Percentiles rank a stretch among this genome's conserved stretches.
Evolutionary conservation across 2,797 vertebrate species (phyloP).

Genomic region (Lateolabrax maculatus): DNA sequence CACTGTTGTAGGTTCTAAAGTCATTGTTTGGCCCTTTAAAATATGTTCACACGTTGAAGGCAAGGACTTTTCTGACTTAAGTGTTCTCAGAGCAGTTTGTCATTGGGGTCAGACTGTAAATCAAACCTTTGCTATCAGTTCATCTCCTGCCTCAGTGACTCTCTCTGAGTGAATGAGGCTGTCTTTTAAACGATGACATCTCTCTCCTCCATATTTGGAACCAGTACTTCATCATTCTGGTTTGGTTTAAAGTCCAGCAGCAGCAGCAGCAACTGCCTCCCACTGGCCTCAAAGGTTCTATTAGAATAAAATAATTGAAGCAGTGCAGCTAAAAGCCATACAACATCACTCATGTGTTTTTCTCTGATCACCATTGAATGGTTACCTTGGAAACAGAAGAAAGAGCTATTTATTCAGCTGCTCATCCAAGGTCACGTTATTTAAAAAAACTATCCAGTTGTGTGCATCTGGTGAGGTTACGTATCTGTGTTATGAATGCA

Average conservation of each 20-base stretch:
- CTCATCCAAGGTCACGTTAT: conserved; percentile 23
- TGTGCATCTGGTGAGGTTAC: conserved; percentile 18
- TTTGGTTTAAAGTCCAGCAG: conserved; percentile 9
- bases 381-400: conserved; percentile 51
- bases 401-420: conserved; percentile 27
- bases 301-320: conserved; percentile 31
- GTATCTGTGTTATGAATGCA: conserved; percentile 12
- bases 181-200: background rate
- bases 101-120: conserved; percentile 4
- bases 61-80: background rate
- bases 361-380: background rate
- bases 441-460: conserved; percentile 19
- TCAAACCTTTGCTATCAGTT: conserved; percentile 10
- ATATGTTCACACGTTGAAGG: background rate
- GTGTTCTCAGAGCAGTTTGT: background rate
- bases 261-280: conserved; percentile 2
- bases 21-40: too few relatives aligned
- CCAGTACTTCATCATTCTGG: background rate
- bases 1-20: too few relatives aligned
- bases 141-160: background rate
- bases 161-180: background rate
- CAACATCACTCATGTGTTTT: conserved; percentile 19
- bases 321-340: background rate
- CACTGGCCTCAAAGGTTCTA: conserved; percentile 3
- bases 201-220: conserved; percentile 4